phyloP scores from a whole-genome alignment of 2,113 vertebrate genomes.

The Caretta caretta region DNA sequence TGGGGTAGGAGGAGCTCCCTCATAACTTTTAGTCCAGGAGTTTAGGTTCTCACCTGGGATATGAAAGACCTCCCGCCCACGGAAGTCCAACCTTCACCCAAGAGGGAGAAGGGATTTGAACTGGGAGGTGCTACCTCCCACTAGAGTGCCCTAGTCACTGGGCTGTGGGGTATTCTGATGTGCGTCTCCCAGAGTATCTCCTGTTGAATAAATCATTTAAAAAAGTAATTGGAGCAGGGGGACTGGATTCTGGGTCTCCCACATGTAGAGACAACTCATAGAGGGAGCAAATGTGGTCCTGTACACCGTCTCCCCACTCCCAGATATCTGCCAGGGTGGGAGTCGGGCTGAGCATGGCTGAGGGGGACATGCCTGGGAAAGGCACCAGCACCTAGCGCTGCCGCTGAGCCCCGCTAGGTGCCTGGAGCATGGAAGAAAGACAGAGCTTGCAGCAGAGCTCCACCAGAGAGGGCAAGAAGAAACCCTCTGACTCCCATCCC shows the following conservation, averaged over 20 bases:
- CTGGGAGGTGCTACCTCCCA: background rate
- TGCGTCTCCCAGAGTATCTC: background rate
- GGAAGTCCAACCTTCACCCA: background rate
- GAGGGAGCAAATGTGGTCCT: too few relatives aligned
- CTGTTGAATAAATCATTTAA: background rate
- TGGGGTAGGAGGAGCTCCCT: background rate
- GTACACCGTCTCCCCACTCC: background rate
- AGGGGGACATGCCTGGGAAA: background rate
- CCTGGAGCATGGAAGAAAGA: background rate
- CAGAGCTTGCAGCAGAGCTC: background rate
- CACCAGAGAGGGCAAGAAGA: background rate
- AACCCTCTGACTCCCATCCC: background rate
- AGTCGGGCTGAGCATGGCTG: background rate
- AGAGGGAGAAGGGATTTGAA: background rate
- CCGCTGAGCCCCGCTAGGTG: rapidly evolving
- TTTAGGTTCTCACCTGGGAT: background rate
- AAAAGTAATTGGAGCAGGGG: background rate
- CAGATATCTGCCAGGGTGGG: background rate
- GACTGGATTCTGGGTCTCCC: background rate
- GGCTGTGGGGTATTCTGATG: background rate
- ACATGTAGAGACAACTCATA: background rate
- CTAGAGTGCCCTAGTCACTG: background rate
- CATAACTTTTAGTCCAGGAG: background rate
- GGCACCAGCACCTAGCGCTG: background rate
- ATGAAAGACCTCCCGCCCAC: background rate